Conservation (phyloP, 1,140 invertebrate genomes). For the Drosophila kikkawai region DNA sequence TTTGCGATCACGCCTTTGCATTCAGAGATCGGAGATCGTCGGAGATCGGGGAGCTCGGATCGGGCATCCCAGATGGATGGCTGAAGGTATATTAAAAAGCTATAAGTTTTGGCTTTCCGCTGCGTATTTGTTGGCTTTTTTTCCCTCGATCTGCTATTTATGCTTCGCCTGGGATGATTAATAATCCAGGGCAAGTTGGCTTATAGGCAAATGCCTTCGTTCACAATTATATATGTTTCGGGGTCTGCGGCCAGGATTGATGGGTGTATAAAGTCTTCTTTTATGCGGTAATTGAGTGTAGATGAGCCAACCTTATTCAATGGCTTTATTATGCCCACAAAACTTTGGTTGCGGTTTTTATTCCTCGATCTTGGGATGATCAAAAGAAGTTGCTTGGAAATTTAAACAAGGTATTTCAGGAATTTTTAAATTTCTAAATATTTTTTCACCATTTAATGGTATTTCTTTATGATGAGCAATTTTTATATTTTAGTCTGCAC, state of each 20-base stretch:
- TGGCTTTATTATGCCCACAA: conserved; percentile 69
- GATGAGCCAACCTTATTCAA: conserved; percentile 64
- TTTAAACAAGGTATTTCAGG: neutral
- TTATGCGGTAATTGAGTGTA: conserved; percentile 73
- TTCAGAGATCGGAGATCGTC: conserved; percentile 57
- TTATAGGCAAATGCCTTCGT: conserved; percentile 73
- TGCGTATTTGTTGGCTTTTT: conserved; percentile 25
- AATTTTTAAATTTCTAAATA: neutral
- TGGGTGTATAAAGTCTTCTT: conserved; percentile 82
- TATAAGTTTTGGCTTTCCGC: conserved; percentile 65
- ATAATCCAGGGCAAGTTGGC: conserved; percentile 55
- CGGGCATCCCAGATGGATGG: conserved; percentile 37
- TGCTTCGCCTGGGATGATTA: conserved; percentile 63
- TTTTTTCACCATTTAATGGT: too few species aligned
- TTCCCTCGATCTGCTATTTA: conserved; percentile 19
- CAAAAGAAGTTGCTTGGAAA: neutral
- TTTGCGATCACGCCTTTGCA: conserved; percentile 84
- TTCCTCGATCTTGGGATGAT: neutral
- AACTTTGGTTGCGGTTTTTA: conserved; percentile 52
- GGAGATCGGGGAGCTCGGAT: conserved; percentile 3
- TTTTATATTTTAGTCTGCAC: too few species aligned
- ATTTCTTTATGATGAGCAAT: too few species aligned
- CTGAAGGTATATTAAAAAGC: conserved; percentile 75
- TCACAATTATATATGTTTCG: conserved; percentile 63
- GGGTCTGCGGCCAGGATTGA: conserved; percentile 65